Evolutionary conservation across 2,888 invertebrate species (phyloP), one percentile per base, ranked within the genome.

Genomic region (Philopedon plagiatum): DNA sequence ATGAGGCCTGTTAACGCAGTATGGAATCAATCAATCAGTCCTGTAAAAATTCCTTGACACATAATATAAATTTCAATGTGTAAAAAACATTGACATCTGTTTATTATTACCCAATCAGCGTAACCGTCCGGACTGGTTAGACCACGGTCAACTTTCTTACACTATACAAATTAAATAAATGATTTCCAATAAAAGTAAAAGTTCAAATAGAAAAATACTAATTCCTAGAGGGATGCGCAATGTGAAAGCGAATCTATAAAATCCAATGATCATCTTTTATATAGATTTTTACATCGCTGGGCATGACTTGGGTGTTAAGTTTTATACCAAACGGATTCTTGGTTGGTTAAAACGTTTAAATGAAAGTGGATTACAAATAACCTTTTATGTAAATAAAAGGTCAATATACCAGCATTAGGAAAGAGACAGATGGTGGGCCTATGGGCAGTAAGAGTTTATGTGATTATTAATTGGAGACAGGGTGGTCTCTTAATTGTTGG

Each of bases 221-320:
- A 39, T 26, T 34, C 61, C 39, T 63, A 57, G 49, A 57, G 70
- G 61, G 46, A 46, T 61, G 61, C 44, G 29, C 26, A 60, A 69
- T 54, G 70, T 64, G 71, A 71, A 71, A 71, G 71, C 21, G 64
- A 60, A 58, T 62, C 64, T 26, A 51, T 63, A 51, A 63, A 60
- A 67, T 61, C 39, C 18, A 65, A 56, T 41, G 37, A 41, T 56
- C 56, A 23, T 56, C 39, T 65, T 65, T 51, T 29, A 51, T 8
- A 39, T 51, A 29, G 9, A 34, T 63, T 61, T 51, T 51, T 21
- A 37, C 51, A 49, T 34, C 29, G 18, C 18, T 49, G 51, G 62
- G 46, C 62, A 63, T 63, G 62, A 63, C 62, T 63, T 21, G 51
- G 21, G 62, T 54, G 19, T 54, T 39, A 54, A 54, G 37, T 63